These are phyloP conservation scores for Scatophagus argus DNA, from an alignment of 2,113 vertebrate genomes.

Conservation along the genomic window DNA sequence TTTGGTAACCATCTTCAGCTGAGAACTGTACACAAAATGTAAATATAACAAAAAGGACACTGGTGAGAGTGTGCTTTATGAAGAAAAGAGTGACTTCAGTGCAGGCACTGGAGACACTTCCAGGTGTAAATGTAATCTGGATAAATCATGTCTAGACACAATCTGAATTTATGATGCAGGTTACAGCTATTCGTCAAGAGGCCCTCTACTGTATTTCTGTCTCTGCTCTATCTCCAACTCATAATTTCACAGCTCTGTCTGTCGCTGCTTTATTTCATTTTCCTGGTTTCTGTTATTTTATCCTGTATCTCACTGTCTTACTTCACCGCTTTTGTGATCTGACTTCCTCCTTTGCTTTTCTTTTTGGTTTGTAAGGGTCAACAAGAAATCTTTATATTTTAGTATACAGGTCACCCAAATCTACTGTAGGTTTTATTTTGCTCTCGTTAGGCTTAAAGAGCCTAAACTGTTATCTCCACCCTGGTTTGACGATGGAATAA, in stretches of 20 bases:
- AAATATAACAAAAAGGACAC: conserved; percentile 11
- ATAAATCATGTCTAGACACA: conserved; percentile 34
- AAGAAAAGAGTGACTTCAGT: conserved; percentile 10
- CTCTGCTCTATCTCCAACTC: conserved; percentile 22
- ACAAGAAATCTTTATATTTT: too few species aligned
- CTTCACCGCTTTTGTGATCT: conserved; percentile 4
- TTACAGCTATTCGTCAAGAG: conserved; percentile 35
- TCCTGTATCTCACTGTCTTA: conserved; percentile 1
- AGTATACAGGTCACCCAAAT: too few species aligned
- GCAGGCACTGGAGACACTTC: conserved; percentile 14
- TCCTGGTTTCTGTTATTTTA: conserved; percentile 13
- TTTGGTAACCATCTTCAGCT: conserved; percentile 4
- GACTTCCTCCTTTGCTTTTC: conserved; percentile 5
- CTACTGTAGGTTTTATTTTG: too few species aligned
- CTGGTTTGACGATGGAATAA: too few species aligned
- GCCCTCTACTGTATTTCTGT: conserved; percentile 29
- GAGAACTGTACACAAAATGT: conserved; percentile 13
- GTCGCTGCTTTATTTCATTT: conserved; percentile 23
- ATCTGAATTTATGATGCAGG: conserved; percentile 32
- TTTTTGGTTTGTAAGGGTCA: too few species aligned
- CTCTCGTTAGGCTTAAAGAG: too few species aligned
- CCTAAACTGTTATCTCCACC: too few species aligned
- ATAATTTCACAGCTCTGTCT: not conserved
- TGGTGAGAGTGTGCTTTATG: conserved; percentile 9
- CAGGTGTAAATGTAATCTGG: conserved; percentile 55